Base-by-base conservation (phyloP, 1,140 invertebrate genomes). In the Ceratina calcarata region DNA sequence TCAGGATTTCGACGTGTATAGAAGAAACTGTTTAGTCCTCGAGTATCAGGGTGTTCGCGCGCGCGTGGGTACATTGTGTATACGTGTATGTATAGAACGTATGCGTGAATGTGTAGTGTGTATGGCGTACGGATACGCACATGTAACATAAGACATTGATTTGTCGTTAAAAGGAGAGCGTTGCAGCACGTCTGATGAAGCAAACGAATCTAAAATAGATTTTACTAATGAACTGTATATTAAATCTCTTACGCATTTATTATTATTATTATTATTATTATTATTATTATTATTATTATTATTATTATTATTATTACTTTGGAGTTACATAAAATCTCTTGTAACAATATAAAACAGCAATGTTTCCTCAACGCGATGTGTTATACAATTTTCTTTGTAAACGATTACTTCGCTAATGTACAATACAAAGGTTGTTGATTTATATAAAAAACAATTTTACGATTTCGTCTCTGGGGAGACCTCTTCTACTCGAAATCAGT, bases 241-340 rank as follows among this genome's bases (percentile, higher is more conserved):
- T 78, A 78, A 72, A 51, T 78, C 51, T 71, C 66, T 45, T 45
- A 78, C 32, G 76, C 76, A 78, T 78, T 78, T 78, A 78, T 78
- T 78, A 45, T 45, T 10, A 45, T 45, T 10, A 61, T n/a, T 78
- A 72, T 78, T 78, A 18, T 32, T 32, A 45, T 45, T 45, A 45
- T 10, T 45, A 61, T 15, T 78, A 72, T 72, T 78, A 18, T 61
- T 78, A 45, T 45, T 45, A 45, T 45, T 45, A 61, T 32, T 32
- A 32, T 32, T 32, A 45, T 45, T 45, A 45, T 45, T 45, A 61
- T n/a, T 78, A 72, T 78, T 78, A 18, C 70, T 78, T 72, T 72
- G 60, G 45, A 72, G 71, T 78, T 72, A 72, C 60, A 78, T 77
- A 77, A 77, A 78, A 78, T 78, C 60, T 78, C 51, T 64, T 72